phyloP scores from a whole-genome alignment of 2,797 vertebrate species.

The Helicolenus hilgendorfi region DNA sequence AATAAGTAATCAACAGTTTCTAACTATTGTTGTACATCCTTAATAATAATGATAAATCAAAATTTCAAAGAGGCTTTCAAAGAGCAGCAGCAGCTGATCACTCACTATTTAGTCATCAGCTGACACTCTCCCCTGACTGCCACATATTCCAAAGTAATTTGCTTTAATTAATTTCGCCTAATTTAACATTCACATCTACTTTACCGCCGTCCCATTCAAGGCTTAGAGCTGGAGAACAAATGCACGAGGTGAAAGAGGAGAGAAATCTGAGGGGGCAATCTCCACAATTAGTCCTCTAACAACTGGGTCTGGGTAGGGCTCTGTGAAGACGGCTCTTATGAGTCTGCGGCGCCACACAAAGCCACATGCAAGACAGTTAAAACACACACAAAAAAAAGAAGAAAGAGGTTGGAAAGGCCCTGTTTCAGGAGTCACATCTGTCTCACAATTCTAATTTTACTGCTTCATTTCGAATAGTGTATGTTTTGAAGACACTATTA shows the following conservation, averaged over 20 bases:
- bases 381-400: constrained; percentile 72
- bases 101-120: constrained; percentile 94
- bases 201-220: constrained; percentile 96
- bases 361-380: constrained; percentile 90
- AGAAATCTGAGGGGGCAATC: constrained; percentile 92
- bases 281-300: constrained; percentile 97
- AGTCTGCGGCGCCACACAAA: constrained; percentile 93
- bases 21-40: constrained; percentile 22
- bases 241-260: constrained; percentile 93
- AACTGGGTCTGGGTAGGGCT: constrained; percentile 94
- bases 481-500: constrained; percentile 90
- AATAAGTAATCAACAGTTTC: constrained; percentile 24
- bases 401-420: constrained; percentile 54
- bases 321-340: constrained; percentile 93
- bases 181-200: constrained; percentile 97
- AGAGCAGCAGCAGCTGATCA: constrained; percentile 94
- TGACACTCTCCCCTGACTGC: constrained; percentile 89
- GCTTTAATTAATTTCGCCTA: constrained; percentile 97
- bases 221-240: constrained; percentile 93
- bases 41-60: constrained; percentile 55
- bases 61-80: constrained; percentile 67
- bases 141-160: constrained; percentile 97
- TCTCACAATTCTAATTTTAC: constrained; percentile 89
- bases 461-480: constrained; percentile 90
- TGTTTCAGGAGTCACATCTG: constrained; percentile 92